phyloP scores from a whole-genome alignment of 2,113 vertebrate genomes.

The Anseranas semipalmata region DNA sequence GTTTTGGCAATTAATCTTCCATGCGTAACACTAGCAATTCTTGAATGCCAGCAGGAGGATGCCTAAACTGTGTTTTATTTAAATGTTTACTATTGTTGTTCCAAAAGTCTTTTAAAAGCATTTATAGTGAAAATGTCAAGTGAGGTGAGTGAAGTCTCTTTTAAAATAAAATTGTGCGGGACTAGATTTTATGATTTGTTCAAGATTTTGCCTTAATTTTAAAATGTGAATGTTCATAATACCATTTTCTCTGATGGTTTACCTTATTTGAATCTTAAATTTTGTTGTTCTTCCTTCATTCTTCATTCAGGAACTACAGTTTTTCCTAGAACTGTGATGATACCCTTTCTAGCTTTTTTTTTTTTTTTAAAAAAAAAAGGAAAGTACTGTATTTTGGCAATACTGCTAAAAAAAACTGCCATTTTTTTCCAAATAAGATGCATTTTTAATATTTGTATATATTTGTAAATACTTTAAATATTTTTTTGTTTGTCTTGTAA shows the following conservation, averaged over 20 bases:
- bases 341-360: background rate
- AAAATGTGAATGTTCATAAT: background rate
- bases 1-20: background rate
- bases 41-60: background rate
- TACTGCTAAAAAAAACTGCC: background rate
- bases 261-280: background rate
- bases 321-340: background rate
- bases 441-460: slow-evolving; percentile 69
- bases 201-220: slow-evolving; percentile 16
- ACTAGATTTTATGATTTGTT: background rate
- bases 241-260: background rate
- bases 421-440: background rate
- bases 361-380: background rate
- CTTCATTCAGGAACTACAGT: background rate
- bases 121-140: background rate
- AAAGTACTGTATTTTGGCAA: background rate
- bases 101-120: background rate
- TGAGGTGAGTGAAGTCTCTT: background rate
- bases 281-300: background rate
- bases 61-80: background rate
- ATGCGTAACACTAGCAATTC: background rate
- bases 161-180: background rate
- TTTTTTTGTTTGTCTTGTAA: slow-evolving; percentile 61
- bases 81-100: background rate
- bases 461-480: slow-evolving; percentile 75